These are phyloP conservation scores for Podiceps cristatus DNA, from an alignment of 2,113 vertebrate species.

Conservation along the genomic window DNA sequence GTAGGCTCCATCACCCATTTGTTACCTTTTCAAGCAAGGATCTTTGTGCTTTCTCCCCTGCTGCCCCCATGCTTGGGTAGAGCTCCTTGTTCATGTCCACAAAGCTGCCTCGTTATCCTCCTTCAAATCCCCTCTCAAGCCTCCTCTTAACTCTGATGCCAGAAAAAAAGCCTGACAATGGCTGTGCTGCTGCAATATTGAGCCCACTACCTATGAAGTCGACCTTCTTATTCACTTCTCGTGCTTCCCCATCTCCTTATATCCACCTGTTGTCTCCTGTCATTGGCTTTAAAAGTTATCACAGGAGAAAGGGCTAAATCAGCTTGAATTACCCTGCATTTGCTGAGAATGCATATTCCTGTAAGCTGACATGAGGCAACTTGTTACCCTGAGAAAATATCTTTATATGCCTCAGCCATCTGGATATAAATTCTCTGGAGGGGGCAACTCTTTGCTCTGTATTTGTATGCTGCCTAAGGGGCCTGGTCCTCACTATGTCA, in stretches of 20 bases:
- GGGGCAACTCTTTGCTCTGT: background rate
- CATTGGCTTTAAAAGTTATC: slow-evolving; percentile 27
- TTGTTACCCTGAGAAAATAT: slow-evolving; percentile 58
- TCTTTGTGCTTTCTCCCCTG: slow-evolving; percentile 72
- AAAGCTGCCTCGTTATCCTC: slow-evolving; percentile 69
- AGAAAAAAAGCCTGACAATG: slow-evolving; percentile 55
- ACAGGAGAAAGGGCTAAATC: slow-evolving; percentile 41
- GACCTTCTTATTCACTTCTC: slow-evolving; percentile 55
- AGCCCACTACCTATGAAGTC: slow-evolving; percentile 45
- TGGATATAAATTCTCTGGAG: slow-evolving; percentile 43
- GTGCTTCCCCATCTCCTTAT: slow-evolving; percentile 40
- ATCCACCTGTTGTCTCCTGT: slow-evolving; percentile 56
- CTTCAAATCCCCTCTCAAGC: slow-evolving; percentile 67
- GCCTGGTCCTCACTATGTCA: background rate
- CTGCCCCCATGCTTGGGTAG: slow-evolving; percentile 71
- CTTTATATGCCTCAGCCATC: slow-evolving; percentile 35
- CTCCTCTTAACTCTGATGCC: slow-evolving; percentile 60
- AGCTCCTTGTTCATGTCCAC: slow-evolving; percentile 66
- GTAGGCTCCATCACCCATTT: slow-evolving; percentile 69
- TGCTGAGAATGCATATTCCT: slow-evolving; percentile 34
- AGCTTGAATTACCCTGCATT: slow-evolving; percentile 41
- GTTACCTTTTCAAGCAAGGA: slow-evolving; percentile 69
- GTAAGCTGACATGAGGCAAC: slow-evolving; percentile 35
- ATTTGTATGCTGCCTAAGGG: background rate
- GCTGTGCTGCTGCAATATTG: slow-evolving; percentile 36